Percentiles rank a stretch among this genome's conserved stretches.
Conservation (phyloP, 1,140 invertebrate species). For the Hydropsyche tenuis region DNA sequence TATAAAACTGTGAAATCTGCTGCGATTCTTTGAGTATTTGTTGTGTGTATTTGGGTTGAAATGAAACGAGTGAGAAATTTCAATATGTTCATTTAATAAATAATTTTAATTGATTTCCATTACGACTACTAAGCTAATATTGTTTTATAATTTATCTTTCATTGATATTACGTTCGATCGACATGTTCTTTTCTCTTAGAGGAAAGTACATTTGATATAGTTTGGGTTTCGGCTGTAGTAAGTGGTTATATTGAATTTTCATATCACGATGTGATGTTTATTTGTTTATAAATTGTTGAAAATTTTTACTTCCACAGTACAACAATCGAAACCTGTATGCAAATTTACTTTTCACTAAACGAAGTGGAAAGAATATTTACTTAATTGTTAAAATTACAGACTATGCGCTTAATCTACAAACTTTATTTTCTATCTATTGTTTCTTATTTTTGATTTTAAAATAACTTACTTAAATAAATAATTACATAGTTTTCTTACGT, state of each 20-base stretch:
- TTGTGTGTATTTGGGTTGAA: neutral
- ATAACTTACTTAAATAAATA: constrained; percentile 40
- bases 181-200: constrained; percentile 48
- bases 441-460: constrained; percentile 12
- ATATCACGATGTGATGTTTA: neutral
- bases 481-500: constrained; percentile 35
- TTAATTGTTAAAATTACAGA: neutral
- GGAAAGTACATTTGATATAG: constrained; percentile 44
- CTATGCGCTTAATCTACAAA: constrained; percentile 31
- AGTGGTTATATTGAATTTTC: constrained; percentile 22
- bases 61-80: constrained; percentile 31
- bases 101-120: constrained; percentile 50
- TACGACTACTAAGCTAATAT: constrained; percentile 49
- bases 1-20: no score
- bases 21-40: no score
- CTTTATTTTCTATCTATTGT: constrained; percentile 34
- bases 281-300: neutral
- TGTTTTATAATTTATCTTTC: constrained; percentile 48
- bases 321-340: constrained; percentile 26
- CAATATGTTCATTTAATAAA: constrained; percentile 51
- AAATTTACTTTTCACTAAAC: constrained; percentile 35
- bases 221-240: constrained; percentile 30
- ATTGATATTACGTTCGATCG: constrained; percentile 42
- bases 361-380: constrained; percentile 29
- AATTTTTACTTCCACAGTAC: neutral